phyloP scores from a whole-genome alignment of 2,888 invertebrate genomes.

The Exephanes ischioxanthus region DNA sequence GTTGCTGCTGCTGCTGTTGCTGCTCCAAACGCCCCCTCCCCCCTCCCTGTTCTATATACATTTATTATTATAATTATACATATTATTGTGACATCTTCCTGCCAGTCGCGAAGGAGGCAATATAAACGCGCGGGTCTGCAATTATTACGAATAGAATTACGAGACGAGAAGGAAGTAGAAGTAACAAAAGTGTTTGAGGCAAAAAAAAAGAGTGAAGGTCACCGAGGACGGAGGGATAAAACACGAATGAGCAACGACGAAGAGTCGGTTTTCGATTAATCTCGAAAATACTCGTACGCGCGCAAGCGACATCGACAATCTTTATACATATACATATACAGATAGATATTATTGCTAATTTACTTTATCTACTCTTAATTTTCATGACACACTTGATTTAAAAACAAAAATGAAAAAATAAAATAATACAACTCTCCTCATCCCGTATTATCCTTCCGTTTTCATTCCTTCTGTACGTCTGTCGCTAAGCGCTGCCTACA shows the following conservation, averaged over 20 bases:
- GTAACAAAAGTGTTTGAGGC: background rate
- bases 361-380: slow-evolving; percentile 46
- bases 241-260: slow-evolving; percentile 46
- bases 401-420: background rate
- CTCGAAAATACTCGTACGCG: slow-evolving; percentile 14
- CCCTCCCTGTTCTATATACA: slow-evolving; percentile 41
- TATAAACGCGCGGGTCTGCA: slow-evolving; percentile 37
- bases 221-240: slow-evolving; percentile 19
- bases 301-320: slow-evolving; percentile 65
- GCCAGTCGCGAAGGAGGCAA: slow-evolving; percentile 45
- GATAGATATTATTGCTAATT: slow-evolving; percentile 50
- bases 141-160: slow-evolving; percentile 31
- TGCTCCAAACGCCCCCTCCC: slow-evolving; percentile 13
- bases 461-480: slow-evolving; percentile 49
- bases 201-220: background rate
- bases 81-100: slow-evolving; percentile 61
- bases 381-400: slow-evolving; percentile 31
- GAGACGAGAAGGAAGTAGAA: background rate
- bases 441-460: slow-evolving; percentile 14
- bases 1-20: slow-evolving; percentile 49
- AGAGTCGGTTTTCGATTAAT: background rate
- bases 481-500: slow-evolving; percentile 59
- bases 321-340: slow-evolving; percentile 47
- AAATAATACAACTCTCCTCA: background rate
- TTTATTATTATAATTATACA: slow-evolving; percentile 48